Conservation (phyloP, 2,113 vertebrate species). For the Chunga burmeisteri region DNA sequence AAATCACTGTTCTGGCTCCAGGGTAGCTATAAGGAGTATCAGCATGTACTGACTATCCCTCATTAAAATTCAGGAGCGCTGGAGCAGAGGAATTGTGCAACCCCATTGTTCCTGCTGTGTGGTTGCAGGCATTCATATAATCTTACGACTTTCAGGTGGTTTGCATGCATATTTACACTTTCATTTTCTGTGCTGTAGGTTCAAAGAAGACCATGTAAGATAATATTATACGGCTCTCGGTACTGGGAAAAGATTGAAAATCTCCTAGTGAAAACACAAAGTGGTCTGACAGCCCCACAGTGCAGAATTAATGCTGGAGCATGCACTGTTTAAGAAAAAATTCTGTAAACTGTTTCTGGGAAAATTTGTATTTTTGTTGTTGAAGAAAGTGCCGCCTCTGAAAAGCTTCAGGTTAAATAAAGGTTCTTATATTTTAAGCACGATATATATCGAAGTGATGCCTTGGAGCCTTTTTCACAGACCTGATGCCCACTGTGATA, state of each 20-base stretch:
- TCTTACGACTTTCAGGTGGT: constrained; percentile 31
- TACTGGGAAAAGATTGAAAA: neutral
- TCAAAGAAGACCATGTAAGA: constrained; percentile 11
- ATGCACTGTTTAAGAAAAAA: neutral
- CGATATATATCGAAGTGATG: neutral
- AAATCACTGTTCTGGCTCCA: neutral
- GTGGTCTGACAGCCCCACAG: neutral
- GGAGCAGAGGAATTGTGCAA: constrained; percentile 6
- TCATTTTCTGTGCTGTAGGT: constrained; percentile 22
- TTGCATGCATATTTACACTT: neutral
- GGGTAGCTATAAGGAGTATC: constrained; percentile 22
- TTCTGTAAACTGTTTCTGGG: neutral
- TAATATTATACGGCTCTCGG: neutral
- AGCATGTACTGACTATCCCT: constrained; percentile 34
- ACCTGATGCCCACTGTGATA: neutral
- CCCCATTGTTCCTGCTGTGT: constrained; percentile 38
- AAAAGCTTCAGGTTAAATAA: neutral
- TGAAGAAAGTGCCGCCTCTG: neutral
- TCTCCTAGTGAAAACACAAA: neutral
- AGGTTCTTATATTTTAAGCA: neutral
- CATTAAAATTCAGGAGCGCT: constrained; percentile 27
- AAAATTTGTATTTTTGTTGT: neutral
- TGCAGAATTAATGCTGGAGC: neutral
- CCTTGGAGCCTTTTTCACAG: neutral
- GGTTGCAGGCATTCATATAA: constrained; percentile 37